phyloP scores from a whole-genome alignment of 2,113 vertebrate genomes.

The rat (Rattus norvegicus) region GRCr8 NC_086025.1:124112001-124112500 shows the following conservation, averaged over 20 bases:
- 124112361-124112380: background rate
- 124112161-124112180: background rate
- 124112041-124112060: background rate
- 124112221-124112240: background rate
- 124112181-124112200: background rate
- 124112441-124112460: background rate
- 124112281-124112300: background rate
- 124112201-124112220: background rate
- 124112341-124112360: too few species aligned
- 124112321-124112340: background rate
- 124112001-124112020: conserved; percentile 14
- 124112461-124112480: background rate
- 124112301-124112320: background rate
- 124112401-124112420: background rate
- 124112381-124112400: background rate
- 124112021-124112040: background rate
- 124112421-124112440: background rate
- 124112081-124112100: background rate
- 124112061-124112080: background rate
- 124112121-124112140: background rate
- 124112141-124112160: background rate
- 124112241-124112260: background rate
- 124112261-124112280: background rate
- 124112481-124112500: background rate
- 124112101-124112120: background rate